Conservation (phyloP, 2,113 vertebrate genomes). For the Amphilophus citrinellus region DNA sequence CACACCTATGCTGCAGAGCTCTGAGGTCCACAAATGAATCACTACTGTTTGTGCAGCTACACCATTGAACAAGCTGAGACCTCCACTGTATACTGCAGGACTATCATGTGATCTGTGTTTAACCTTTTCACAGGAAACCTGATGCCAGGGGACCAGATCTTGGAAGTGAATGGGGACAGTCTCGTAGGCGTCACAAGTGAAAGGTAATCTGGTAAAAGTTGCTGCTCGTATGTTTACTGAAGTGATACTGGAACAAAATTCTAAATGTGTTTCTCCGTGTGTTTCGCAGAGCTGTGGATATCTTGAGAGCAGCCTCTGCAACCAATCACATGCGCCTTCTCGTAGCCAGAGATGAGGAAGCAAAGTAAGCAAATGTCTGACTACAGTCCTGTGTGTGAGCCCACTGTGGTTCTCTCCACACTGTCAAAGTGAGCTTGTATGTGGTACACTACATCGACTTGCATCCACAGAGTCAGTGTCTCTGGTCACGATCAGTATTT, state of each 20-base stretch:
- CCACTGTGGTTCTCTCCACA: neutral
- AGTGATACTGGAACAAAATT: neutral
- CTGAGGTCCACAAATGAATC: neutral
- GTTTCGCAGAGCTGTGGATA: conserved; percentile 86
- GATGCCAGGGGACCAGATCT: conserved; percentile 91
- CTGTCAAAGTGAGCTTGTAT: neutral
- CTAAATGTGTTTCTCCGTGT: conserved; percentile 8
- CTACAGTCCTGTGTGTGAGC: neutral
- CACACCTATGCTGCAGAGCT: too few species aligned
- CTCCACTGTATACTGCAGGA: neutral
- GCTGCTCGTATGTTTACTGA: neutral
- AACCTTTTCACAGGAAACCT: conserved; percentile 83
- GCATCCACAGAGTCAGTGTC: neutral
- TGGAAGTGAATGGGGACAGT: conserved; percentile 92
- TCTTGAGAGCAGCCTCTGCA: conserved; percentile 87
- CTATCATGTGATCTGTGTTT: conserved; percentile 2
- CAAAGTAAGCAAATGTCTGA: conserved; percentile 81
- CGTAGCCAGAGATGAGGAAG: conserved; percentile 89
- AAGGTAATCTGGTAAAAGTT: conserved; percentile 76
- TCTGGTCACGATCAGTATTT: neutral
- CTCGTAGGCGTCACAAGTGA: conserved; percentile 90
- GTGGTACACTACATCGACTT: neutral
- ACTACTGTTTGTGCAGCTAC: neutral
- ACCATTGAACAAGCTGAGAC: neutral
- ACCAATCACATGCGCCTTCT: conserved; percentile 92